Base-by-base conservation (phyloP, 1,140 invertebrate genomes). In the Aphelenchoides besseyi region DNA sequence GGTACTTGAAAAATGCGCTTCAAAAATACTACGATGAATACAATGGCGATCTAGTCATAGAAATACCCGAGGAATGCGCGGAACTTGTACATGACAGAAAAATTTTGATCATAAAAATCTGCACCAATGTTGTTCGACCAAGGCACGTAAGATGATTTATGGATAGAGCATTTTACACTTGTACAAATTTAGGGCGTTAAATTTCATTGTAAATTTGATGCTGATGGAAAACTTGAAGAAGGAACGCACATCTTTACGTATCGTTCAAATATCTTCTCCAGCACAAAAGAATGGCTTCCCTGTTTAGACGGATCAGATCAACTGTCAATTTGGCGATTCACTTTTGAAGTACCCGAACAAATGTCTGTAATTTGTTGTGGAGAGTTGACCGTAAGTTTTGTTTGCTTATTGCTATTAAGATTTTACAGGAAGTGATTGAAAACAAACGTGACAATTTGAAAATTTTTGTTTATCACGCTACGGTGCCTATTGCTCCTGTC, bases 401-500 rank as follows among this genome's bases (percentile, higher is more conserved):
- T 70, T 76, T 33, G n/a, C 16, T 30, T 30, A 16, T 57, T 32
- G 52, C 9, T 36, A 79, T 55, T 63, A 68, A 28, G 75, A 59
- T 26, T 59, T 74, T 68, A 35, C 61, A 55, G 36, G 66, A 68
- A 62, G 54, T 54, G n/a, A 29, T 29, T 2, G 48, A 54, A 33
- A 52, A 72, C 18, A 36, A 35, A 23, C 59, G 70, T 30, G 72
- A 72, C 2, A 59, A 48, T 2, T 12, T 67, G 28, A 85, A 83
- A 32, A 77, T 66, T 2, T 83, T 75, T 41, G 35, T 41, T 61
- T 83, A 78, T 68, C 73, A 80, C 54, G 71, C 81, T 8, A 41
- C 67, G 0, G 66, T 80, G 8, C 82, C 82, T 9, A 80, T 82
- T 8, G 26, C 80, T 35, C 71, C 83, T 9, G 53, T 59, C 23